Evolutionary conservation across 1,140 invertebrate species (phyloP), one percentile per base, ranked within the genome.

Genomic region (Drosophila orosa): DNA sequence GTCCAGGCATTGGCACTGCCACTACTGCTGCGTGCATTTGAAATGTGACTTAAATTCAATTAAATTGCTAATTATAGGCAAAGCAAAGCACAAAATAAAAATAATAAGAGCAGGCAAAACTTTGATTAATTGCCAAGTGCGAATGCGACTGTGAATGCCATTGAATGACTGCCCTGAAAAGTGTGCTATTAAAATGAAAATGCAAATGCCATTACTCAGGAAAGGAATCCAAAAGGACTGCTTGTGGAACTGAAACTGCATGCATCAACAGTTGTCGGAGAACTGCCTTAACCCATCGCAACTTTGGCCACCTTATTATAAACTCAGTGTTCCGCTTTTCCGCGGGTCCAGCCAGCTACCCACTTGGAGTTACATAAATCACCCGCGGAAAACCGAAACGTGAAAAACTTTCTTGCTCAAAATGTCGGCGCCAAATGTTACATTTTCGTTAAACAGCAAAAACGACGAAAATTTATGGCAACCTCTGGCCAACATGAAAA

Each of bases 341-440:
- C 50, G n/a, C 42, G 17, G 48, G 33, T 54, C 71, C 40, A 27
- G 52, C 71, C 40, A 27, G 52, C 31, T 24, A 24, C 7, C 17
- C 37, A 59, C 69, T 54, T 62, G 58, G 19, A 42, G 50, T 45
- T 50, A 61, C 81, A 84, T 84, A 84, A 84, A 84, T 84, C 80
- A 85, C 74, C 71, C 71, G 80, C 60, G 72, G 47, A 65, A 67
- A 66, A 66, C 24, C 69, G 52, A 75, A 74, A 74, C 50, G 65
- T 59, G 40, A 57, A 71, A 76, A 72, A 75, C 33, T 76, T 54
- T 76, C 67, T 86, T 57, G 55, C 76, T 47, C 44, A 75, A 86
- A 78, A 85, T 87, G 82, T 85, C 82, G 31, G 52, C 74, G 47
- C 69, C 82, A 85, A 85, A 85, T 85, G 82, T 82, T 85, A 87